Evolutionary conservation across 1,140 invertebrate genomes (phyloP).

Genomic region (Planococcus citri): DNA sequence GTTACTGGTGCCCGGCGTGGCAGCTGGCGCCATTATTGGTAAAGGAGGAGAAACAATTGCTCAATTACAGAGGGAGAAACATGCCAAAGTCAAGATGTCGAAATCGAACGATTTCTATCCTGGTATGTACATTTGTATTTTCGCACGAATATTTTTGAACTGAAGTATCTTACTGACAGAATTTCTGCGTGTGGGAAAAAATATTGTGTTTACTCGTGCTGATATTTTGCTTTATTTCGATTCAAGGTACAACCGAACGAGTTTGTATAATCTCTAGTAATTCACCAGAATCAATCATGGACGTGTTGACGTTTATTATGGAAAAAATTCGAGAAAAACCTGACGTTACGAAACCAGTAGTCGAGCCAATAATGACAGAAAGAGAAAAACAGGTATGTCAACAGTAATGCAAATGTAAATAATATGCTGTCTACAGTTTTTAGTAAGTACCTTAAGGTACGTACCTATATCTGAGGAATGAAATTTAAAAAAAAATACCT

Average conservation of each 20-base stretch:
- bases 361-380: conserved; percentile 38
- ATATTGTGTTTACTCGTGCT: too few species aligned
- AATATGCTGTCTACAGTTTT: too few species aligned
- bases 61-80: conserved; percentile 89
- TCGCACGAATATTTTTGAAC: conserved; percentile 16
- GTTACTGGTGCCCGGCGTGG: conserved; percentile 87
- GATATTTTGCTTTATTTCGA: not conserved
- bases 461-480: too few species aligned
- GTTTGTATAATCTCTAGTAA: conserved; percentile 90
- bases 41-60: conserved; percentile 96
- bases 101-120: conserved; percentile 97
- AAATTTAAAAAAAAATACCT: too few species aligned
- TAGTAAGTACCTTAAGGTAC: too few species aligned
- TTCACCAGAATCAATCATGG: conserved; percentile 80
- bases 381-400: conserved; percentile 56
- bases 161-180: too few species aligned
- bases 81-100: conserved; percentile 93
- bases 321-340: conserved; percentile 97
- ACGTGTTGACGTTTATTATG: conserved; percentile 91
- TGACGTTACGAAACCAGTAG: conserved; percentile 46
- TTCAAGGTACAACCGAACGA: conserved; percentile 93
- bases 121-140: too few species aligned
- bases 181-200: too few species aligned
- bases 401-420: not conserved
- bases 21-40: conserved; percentile 93